Base-by-base conservation (phyloP, 2,888 invertebrate genomes). In the Phyto melanocephala region DNA sequence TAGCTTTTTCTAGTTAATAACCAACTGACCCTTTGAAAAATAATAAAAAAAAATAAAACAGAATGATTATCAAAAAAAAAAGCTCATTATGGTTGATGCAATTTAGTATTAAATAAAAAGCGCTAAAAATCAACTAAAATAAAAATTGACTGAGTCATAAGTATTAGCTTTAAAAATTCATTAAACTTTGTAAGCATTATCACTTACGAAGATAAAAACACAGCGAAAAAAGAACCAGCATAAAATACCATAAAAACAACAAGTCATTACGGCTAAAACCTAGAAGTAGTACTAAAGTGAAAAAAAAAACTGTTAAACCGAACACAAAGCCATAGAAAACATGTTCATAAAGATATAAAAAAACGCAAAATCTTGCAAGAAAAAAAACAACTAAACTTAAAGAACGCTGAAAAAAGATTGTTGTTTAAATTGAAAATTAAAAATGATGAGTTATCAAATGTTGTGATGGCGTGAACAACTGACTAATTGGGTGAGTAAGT, bases 371-470 rank as follows among this genome's bases (percentile, higher is more conserved):
- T 20, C 22, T 20, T 15, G 10, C 2, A 28, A 52, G 1, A 33
- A 52, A 45, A 63, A n/a, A 42, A 42, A 40, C 24, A 22, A 20
- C 24, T n/a, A 5, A 62, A 62, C 8, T 42, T 33, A 40, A 67
- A 52, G 54, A 68, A 20, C n/a, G 13, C 22, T 37, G 24, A 56
- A 72, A 77, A 67, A 63, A 70, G 62, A 65, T 71, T 78, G 17
- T 56, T 60, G 24, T 60, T 79, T 60, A 82, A 79, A 82, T 79
- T 82, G 75, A 78, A 75, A 82, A 78, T 54, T 78, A 65, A 75
- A 78, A 82, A 82, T 71, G 79, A 82, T 82, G 82, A 82, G 79
- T 78, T 78, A 82, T 79, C 82, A 71, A 71, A 60, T 62, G 65
- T 56, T 42, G 63, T 65, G 28, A 28, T 28, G 56, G 28, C 42